phyloP scores from a whole-genome alignment of 2,797 vertebrate genomes.

The Huso huso region DNA sequence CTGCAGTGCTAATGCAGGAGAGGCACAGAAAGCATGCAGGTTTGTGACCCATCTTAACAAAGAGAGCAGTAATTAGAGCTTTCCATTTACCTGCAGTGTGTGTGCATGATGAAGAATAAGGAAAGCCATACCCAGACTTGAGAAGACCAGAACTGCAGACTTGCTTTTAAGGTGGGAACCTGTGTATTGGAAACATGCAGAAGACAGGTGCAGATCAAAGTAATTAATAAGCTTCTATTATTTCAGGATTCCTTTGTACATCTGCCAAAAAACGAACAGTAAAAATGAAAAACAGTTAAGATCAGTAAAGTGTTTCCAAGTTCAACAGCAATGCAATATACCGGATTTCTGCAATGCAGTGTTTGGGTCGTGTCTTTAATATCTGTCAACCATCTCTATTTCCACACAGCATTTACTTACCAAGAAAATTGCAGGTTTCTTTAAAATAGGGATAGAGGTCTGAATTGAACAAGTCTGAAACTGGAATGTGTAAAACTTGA shows the following conservation, averaged over 20 bases:
- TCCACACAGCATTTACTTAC: constrained; percentile 48
- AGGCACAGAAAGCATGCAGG: too few relatives aligned
- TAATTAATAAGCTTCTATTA: background rate
- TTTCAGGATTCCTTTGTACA: too few relatives aligned
- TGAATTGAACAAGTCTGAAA: constrained; percentile 47
- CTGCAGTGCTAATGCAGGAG: background rate
- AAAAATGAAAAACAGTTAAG: background rate
- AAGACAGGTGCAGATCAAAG: background rate
- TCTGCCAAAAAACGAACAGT: background rate
- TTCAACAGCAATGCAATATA: too few relatives aligned
- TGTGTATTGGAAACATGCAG: constrained; percentile 22
- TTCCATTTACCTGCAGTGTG: constrained; percentile 58
- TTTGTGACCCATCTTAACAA: too few relatives aligned
- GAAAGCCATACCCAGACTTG: constrained; percentile 68
- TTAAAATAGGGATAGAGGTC: constrained; percentile 55
- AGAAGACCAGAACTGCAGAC: constrained; percentile 64
- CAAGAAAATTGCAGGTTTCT: constrained; percentile 65
- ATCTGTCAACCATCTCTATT: too few relatives aligned
- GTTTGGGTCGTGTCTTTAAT: too few relatives aligned
- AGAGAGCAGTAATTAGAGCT: background rate
- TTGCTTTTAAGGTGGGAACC: constrained; percentile 34
- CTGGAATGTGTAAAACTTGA: constrained; percentile 51
- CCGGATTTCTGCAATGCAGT: too few relatives aligned
- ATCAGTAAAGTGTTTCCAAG: too few relatives aligned
- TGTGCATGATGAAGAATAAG: constrained; percentile 60